Evolutionary conservation across 2,888 invertebrate species (phyloP), one percentile per base, ranked within the genome.

Genomic region (Dasysyrphus albostriatus): DNA sequence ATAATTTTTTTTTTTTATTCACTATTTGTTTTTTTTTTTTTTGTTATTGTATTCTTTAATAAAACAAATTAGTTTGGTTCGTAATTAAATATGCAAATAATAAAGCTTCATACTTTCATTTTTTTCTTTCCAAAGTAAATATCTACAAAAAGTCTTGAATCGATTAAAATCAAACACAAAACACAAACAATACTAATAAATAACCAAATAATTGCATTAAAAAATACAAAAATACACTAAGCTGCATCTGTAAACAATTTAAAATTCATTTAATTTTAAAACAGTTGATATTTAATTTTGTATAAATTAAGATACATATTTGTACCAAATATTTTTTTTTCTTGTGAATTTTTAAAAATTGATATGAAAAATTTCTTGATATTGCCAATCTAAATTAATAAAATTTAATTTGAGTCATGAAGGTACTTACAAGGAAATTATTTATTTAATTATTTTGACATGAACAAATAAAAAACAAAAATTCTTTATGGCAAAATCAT

Each of bases 191-290:
- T 63, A 42, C 44, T 32, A 44, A 63, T 47, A 63, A 63, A 32
- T 32, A n/a, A 63, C 29, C 9, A 42, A 63, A 44, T 39, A 44
- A 63, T 63, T 63, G 61, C 14, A 63, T 10, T 44, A 8, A n/a
- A 14, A 47, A 47, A 7, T 44, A 44, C n/a, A 16, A 9, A 8
- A 58, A 34, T 49, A 24, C 24, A 24, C 7, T 19, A 19, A 51
- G 5, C n/a, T n/a, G n/a, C 24, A 24, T 24, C 24, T 24, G 3
- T 2, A 24, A 24, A 3, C 24, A 24, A 24, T 24, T 24, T 24
- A 24, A 24, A 24, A 24, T 24, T 24, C 24, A 24, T 49, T 19
- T 10, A 10, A 24, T 51, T 54, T 29, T 14, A 29, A 24, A 29
- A 14, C 14, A 32, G 24, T 29, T 29, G 29, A 29, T 24, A 5